phyloP scores from a whole-genome alignment of 2,888 invertebrate genomes.

The Hanleya hanleyi region DNA sequence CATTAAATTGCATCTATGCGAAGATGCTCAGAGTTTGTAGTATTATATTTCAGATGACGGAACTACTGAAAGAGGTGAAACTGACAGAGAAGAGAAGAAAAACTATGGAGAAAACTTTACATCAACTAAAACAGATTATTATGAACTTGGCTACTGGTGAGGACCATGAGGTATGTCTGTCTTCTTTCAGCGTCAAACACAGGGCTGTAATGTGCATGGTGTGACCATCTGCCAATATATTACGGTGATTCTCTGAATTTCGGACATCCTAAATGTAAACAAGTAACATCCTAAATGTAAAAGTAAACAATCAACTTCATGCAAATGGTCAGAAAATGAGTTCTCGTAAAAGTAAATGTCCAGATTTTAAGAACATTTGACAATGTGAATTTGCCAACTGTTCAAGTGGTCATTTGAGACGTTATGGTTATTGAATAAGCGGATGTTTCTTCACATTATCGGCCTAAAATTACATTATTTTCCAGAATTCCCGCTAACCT shows the following conservation, averaged over 20 bases:
- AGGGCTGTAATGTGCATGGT: background rate
- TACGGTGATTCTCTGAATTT: background rate
- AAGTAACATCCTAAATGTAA: background rate
- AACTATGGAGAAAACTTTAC: slow-evolving; percentile 46
- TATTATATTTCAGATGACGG: slow-evolving; percentile 67
- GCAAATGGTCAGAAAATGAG: no score
- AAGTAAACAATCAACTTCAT: background rate
- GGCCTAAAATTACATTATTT: no score
- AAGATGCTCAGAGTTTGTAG: no score
- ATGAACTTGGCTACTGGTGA: slow-evolving; percentile 45
- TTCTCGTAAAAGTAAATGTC: background rate
- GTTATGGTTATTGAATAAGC: no score
- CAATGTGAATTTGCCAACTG: no score
- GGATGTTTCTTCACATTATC: no score
- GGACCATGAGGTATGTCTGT: slow-evolving; percentile 48
- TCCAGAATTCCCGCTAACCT: no score
- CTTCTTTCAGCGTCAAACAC: background rate
- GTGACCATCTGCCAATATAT: background rate
- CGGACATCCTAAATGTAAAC: background rate
- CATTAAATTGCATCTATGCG: no score
- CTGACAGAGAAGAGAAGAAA: slow-evolving; percentile 49
- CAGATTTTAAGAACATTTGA: no score
- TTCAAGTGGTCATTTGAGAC: no score
- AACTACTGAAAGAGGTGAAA: slow-evolving; percentile 60
- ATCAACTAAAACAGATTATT: slow-evolving; percentile 47